Evolutionary conservation across 2,888 invertebrate genomes (phyloP).

Genomic region (Ellobium chinense): DNA sequence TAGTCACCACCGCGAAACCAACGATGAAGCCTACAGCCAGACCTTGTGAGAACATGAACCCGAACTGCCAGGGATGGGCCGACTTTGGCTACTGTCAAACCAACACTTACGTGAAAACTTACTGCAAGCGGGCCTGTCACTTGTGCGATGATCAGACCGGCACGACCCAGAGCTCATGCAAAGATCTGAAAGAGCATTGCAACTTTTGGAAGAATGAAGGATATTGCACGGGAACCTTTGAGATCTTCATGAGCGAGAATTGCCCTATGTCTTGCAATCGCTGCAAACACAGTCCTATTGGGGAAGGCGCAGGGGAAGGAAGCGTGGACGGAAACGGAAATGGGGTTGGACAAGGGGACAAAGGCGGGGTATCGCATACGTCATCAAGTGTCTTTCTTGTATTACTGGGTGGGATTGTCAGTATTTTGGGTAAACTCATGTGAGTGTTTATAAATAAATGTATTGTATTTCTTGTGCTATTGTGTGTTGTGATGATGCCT

Average conservation of each 20-base stretch:
- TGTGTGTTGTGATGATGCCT: too few species aligned
- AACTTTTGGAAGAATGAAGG: slow-evolving; percentile 37
- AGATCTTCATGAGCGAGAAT: slow-evolving; percentile 42
- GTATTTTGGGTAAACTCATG: too few species aligned
- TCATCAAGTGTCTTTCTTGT: too few species aligned
- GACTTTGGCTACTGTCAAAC: slow-evolving; percentile 50
- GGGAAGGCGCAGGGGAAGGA: too few species aligned
- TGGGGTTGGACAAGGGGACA: too few species aligned
- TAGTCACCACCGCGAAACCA: neutral
- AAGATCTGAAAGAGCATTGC: slow-evolving; percentile 38
- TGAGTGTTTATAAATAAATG: too few species aligned
- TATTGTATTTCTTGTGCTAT: too few species aligned
- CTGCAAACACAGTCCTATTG: too few species aligned
- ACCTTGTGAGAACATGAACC: slow-evolving; percentile 48
- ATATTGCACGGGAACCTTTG: slow-evolving; percentile 41
- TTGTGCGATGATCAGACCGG: slow-evolving; percentile 12
- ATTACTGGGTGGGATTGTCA: too few species aligned
- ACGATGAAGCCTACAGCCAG: neutral
- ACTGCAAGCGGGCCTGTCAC: slow-evolving; percentile 46
- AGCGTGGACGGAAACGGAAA: too few species aligned
- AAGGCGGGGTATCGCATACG: too few species aligned
- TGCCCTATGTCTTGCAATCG: slow-evolving; percentile 42
- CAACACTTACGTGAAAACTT: slow-evolving; percentile 32
- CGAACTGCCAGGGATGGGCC: slow-evolving; percentile 51
- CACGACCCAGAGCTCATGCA: slow-evolving; percentile 9